phyloP scores from a whole-genome alignment of 2,888 invertebrate species.

The Trissolcus brochymenae region DNA sequence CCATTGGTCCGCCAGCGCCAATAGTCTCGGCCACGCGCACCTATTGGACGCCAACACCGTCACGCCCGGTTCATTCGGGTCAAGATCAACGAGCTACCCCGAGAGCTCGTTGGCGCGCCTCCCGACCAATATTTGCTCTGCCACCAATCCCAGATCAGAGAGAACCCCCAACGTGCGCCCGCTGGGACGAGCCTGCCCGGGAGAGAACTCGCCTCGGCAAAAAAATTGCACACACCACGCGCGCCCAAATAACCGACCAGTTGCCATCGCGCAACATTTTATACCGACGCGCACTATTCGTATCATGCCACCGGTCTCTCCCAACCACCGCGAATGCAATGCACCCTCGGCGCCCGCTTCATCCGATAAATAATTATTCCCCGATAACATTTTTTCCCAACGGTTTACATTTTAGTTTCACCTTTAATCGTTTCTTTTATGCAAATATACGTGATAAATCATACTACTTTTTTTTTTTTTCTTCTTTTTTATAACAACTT shows the following conservation, averaged over 20 bases:
- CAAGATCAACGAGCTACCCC: slow-evolving; percentile 30
- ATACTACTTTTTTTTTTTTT: too few relatives aligned
- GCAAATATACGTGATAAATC: too few relatives aligned
- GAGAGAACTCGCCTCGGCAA: slow-evolving; percentile 9
- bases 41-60: slow-evolving; percentile 49
- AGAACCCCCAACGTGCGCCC: slow-evolving; percentile 11
- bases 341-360: too few relatives aligned
- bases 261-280: slow-evolving; percentile 15
- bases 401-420: too few relatives aligned
- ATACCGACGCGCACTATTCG: too few relatives aligned
- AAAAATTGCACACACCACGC: slow-evolving; percentile 42
- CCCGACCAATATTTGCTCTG: slow-evolving; percentile 23
- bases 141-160: slow-evolving; percentile 31
- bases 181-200: slow-evolving; percentile 43
- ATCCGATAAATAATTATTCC: too few relatives aligned
- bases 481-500: too few relatives aligned
- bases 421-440: too few relatives aligned
- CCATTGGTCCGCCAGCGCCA: slow-evolving; percentile 62
- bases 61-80: slow-evolving; percentile 47
- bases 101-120: slow-evolving; percentile 35
- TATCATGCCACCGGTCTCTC: too few relatives aligned
- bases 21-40: slow-evolving; percentile 21
- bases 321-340: too few relatives aligned
- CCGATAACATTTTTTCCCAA: too few relatives aligned
- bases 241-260: slow-evolving; percentile 37